A percentile compares a stretch with the other conserved stretches of the same genome.
Conservation (phyloP, 2,113 vertebrate genomes). For the Otolemur garnettii region DNA sequence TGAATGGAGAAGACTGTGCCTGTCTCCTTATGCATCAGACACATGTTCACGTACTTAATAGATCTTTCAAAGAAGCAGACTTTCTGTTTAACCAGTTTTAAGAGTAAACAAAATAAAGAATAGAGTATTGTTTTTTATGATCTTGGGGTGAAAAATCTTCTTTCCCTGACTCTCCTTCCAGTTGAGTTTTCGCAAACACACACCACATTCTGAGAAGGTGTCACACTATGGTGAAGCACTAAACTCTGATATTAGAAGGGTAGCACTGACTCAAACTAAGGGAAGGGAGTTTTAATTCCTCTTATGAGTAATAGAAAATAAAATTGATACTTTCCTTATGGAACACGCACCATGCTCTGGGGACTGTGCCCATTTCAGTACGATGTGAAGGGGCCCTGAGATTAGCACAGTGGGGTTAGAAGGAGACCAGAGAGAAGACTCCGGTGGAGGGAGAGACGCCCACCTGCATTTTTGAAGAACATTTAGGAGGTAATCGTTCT, state of each 20-base stretch:
- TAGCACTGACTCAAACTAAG: neutral
- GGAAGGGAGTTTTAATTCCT: neutral
- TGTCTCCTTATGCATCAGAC: neutral
- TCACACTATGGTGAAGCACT: neutral
- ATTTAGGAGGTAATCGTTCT: neutral
- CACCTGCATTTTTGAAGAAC: rapidly evolving
- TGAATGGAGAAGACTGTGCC: neutral
- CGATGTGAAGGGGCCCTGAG: neutral
- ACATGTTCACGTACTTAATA: neutral
- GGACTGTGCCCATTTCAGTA: rapidly evolving
- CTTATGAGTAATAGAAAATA: neutral
- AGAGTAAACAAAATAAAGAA: neutral
- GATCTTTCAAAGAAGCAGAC: neutral
- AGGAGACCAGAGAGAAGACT: neutral
- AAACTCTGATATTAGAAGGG: neutral
- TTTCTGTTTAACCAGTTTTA: neutral
- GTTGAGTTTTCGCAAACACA: neutral
- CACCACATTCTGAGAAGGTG: neutral
- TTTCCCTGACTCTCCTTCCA: neutral
- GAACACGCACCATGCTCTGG: no score
- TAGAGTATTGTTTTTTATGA: neutral
- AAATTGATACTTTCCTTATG: no score
- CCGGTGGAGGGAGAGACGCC: neutral
- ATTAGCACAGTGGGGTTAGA: no score
- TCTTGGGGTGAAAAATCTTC: neutral